phyloP scores from a whole-genome alignment of 2,888 invertebrate species.

The Ornithoptera alexandrae region DNA sequence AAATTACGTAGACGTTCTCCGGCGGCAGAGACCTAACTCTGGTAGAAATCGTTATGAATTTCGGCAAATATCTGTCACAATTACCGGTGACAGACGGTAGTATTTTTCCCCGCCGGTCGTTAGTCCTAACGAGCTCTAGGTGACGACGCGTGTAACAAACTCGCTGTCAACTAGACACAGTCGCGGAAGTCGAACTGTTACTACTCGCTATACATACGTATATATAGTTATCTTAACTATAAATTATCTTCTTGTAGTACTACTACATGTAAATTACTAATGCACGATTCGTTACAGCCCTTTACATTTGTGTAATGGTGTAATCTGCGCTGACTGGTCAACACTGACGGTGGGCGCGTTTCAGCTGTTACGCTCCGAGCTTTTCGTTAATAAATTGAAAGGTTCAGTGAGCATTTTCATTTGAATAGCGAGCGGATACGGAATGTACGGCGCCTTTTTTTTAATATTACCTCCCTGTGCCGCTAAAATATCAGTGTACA shows the following conservation, averaged over 20 bases:
- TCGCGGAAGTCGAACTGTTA: no score
- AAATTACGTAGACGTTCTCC: no score
- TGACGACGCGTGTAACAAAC: not conserved
- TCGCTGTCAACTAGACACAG: not conserved
- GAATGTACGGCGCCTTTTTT: conserved; percentile 4
- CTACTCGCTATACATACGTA: no score
- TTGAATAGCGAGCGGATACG: conserved; percentile 14
- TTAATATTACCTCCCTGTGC: conserved; percentile 9
- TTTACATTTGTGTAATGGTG: not conserved
- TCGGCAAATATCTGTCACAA: not conserved
- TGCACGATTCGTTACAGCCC: no score
- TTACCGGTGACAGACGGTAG: not conserved
- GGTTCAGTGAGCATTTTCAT: conserved; percentile 20
- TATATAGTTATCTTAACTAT: no score
- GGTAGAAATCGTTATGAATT: not conserved
- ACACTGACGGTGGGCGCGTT: conserved; percentile 1
- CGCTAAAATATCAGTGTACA: not conserved
- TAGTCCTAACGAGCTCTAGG: conserved; percentile 1
- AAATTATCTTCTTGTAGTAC: no score
- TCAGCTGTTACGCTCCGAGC: conserved; percentile 18
- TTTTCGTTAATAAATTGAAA: conserved; percentile 21
- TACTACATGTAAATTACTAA: no score
- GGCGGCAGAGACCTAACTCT: no score
- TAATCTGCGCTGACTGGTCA: conserved; percentile 6
- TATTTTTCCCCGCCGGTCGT: not conserved